A percentile compares a stretch with the other conserved stretches of the same genome.
These are phyloP conservation scores for Apamea anceps DNA, from an alignment of 2,888 invertebrate genomes.

Conservation along the genomic window DNA sequence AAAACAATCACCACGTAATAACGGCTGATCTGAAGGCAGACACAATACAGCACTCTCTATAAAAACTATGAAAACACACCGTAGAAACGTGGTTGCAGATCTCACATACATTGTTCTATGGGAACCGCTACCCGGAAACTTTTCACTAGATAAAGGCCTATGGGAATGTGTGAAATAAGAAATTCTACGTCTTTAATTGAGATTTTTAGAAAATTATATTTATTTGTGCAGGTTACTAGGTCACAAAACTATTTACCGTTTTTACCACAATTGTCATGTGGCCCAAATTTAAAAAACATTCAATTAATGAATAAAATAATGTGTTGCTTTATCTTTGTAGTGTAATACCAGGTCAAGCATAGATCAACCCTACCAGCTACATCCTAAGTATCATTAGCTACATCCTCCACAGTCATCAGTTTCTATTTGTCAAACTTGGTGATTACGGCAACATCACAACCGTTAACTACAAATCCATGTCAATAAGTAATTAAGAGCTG, in stretches of 20 bases:
- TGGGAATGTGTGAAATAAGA: constrained; percentile 66
- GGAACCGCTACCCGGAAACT: constrained; percentile 80
- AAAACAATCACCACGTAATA: constrained; percentile 58
- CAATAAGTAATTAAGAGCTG: neutral
- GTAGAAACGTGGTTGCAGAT: constrained; percentile 71
- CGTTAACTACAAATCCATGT: neutral
- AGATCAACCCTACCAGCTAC: neutral
- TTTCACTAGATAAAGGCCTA: constrained; percentile 71
- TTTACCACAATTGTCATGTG: constrained; percentile 9
- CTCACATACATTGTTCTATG: constrained; percentile 78
- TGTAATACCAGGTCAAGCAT: neutral
- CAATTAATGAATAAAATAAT: too few species aligned
- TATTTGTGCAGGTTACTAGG: constrained; percentile 27
- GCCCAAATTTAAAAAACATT: neutral
- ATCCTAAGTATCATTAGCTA: neutral
- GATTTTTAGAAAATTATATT: constrained; percentile 29
- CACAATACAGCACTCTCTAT: constrained; percentile 74
- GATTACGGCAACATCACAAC: neutral
- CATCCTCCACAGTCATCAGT: too few species aligned
- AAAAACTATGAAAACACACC: constrained; percentile 71
- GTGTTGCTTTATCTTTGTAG: neutral
- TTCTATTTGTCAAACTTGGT: neutral
- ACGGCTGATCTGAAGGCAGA: constrained; percentile 30
- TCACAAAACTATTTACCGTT: constrained; percentile 2
- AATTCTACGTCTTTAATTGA: constrained; percentile 57